Percentiles rank a stretch among this genome's conserved stretches.
Evolutionary conservation across 2,797 vertebrate species (phyloP).

Genomic region (Hydrophis major): DNA sequence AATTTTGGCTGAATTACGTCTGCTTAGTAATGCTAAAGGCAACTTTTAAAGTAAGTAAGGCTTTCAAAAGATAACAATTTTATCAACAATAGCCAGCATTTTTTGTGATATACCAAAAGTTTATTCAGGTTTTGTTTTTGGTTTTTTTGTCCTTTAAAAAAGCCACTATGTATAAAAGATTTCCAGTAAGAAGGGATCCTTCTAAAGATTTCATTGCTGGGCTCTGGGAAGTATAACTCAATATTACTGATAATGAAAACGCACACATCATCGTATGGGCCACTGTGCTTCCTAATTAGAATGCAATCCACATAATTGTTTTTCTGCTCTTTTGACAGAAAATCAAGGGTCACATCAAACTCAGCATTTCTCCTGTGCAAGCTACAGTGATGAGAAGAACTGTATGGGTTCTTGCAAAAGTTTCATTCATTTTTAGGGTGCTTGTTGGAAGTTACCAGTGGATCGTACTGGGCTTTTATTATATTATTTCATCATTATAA

Average conservation of each 20-base stretch:
- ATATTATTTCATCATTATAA: conserved; percentile 42
- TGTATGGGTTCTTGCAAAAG: neutral
- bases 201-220: conserved; percentile 59
- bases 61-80: conserved; percentile 53
- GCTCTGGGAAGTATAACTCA: conserved; percentile 58
- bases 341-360: neutral
- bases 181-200: conserved; percentile 53
- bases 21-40: conserved; percentile 52
- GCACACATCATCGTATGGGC: conserved; percentile 41
- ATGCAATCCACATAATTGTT: conserved; percentile 34
- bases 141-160: conserved; percentile 46
- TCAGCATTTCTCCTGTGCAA: neutral
- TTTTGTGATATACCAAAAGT: conserved; percentile 54
- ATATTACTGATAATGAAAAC: conserved; percentile 48
- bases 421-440: neutral
- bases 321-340: conserved; percentile 42
- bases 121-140: conserved; percentile 29
- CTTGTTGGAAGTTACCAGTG: neutral
- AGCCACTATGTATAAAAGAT: conserved; percentile 60
- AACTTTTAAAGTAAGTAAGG: conserved; percentile 62
- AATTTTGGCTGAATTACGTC: conserved; percentile 23
- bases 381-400: neutral
- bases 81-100: conserved; percentile 57
- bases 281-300: conserved; percentile 52
- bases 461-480: conserved; percentile 15